phyloP scores from a whole-genome alignment of 2,888 invertebrate species.

The Meteorus colon region DNA sequence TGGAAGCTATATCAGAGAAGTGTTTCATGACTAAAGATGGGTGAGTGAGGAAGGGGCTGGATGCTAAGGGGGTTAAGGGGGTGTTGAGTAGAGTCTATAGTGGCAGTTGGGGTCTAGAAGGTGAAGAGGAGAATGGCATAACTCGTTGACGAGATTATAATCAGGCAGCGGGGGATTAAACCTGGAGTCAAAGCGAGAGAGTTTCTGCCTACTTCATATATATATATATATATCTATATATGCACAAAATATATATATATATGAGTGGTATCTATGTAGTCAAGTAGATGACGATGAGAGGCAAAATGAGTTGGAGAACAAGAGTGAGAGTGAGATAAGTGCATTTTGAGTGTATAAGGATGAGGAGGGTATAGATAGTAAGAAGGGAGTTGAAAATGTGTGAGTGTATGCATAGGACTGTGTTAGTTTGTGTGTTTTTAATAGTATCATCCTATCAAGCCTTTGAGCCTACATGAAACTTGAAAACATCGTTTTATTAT shows the following conservation, averaged over 20 bases:
- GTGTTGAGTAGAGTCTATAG: slow-evolving; percentile 20
- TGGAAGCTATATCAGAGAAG: slow-evolving; percentile 1
- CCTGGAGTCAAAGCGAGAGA: slow-evolving; percentile 52
- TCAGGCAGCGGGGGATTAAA: slow-evolving; percentile 69
- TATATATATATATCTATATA: slow-evolving; percentile 7
- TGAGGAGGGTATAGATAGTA: slow-evolving; percentile 8
- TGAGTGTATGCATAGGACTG: background rate
- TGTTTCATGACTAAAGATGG: slow-evolving; percentile 21
- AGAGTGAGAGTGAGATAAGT: slow-evolving; percentile 4
- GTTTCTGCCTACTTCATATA: slow-evolving; percentile 28
- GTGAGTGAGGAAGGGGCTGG: slow-evolving; percentile 41
- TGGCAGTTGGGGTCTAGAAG: slow-evolving; percentile 37
- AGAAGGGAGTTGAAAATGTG: slow-evolving; percentile 18
- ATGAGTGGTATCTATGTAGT: slow-evolving; percentile 19
- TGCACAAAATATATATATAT: slow-evolving; percentile 6
- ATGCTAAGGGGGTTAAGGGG: slow-evolving; percentile 42
- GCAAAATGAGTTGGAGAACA: slow-evolving; percentile 13
- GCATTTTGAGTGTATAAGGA: background rate
- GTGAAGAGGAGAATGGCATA: slow-evolving; percentile 61
- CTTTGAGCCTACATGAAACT: slow-evolving; percentile 59
- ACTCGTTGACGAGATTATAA: slow-evolving; percentile 73
- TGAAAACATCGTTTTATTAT: slow-evolving; percentile 64
- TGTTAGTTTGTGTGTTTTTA: slow-evolving; percentile 55
- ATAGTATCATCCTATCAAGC: slow-evolving; percentile 63
- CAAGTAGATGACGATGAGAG: slow-evolving; percentile 26